Base-by-base conservation (phyloP, 1,140 invertebrate genomes). In the Nephotettix cincticeps region DNA sequence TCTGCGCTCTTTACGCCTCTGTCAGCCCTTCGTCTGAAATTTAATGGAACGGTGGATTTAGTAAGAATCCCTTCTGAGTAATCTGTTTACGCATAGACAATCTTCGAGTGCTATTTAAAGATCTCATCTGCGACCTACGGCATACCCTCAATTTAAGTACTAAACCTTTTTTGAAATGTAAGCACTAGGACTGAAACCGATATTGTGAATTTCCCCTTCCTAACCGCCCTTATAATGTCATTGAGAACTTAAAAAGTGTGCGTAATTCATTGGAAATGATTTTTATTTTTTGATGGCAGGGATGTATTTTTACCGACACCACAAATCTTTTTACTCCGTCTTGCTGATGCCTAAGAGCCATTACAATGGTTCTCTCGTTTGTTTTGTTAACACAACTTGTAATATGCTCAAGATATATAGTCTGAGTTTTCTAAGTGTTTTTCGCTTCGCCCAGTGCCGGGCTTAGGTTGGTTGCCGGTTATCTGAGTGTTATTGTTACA, bases 371-470 rank as follows among this genome's bases (percentile, higher is more conserved):
- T 51, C 47, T 61, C 56, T 27, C 23, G 56, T 61, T 61, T 61
- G 56, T 61, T 61, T 61, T 14, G 13, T 61, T 21, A 27, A 11
- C 9, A 13, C 27, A 61, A 61, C 56, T 61, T 61, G 56, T 21
- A 61, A 61, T 61, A 61, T 61, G 56, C 56, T 61, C 56, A 61
- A 61, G 56, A 61, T 61, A 61, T 61, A 61, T 29, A 61, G 56
- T 61, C 56, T 61, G 56, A 61, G 56, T 61, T 61, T 61, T 25
- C 47, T 51, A 61, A 27, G 56, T 29, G 23, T 29, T 61, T 29
- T 61, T 29, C 56, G 56, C 56, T 61, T 61, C 56, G 56, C 21
- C 9, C 21, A 23, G 21, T 14, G 21, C 25, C 11, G 9, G 25
- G 25, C 13, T 1, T 23, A 6, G 23, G 56, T 27, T 61, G 56